Base-by-base conservation (phyloP, 2,113 vertebrate species). In the Bubo scandiacus region DNA sequence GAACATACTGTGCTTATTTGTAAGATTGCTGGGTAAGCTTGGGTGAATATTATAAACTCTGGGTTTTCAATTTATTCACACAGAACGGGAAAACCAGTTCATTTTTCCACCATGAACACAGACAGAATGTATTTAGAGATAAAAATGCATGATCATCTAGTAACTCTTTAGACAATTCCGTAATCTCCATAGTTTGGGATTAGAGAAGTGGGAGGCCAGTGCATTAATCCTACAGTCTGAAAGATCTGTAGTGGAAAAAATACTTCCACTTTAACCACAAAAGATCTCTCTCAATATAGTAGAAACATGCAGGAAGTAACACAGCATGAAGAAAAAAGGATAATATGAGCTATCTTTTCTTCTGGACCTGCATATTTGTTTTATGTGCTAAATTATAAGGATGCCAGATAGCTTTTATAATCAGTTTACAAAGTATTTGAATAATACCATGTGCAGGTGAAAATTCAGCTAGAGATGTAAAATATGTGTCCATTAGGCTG, bases 401-500 rank as follows among this genome's bases (percentile, higher is more conserved):
- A 83, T 70, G 49, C 9, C 57, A 71, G 83, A 94, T 21, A 83
- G 63, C 47, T 65, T 73, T 54, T 84, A 68, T 79, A 91, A 95
- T 55, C 22, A 55, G n/a, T 63, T 89, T 58, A 47, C 5, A 43
- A 71, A 52, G 12, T 58, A 70, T 75, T 75, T 91, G 59, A 49
- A 61, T 49, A 68, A 96, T 61, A 81, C 49, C 45, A 72, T 4
- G 15, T 26, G 42, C 68, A 87, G 74, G 62, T 52, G 36, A 94
- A 96, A 94, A 89, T 40, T 74, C 82, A 91, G 57, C 57, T n/a
- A 70, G 34, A 58, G 13, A 81, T 71, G 70, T 88, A 90, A 96
- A 96, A 82, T 75, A 75, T 13, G 38, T 79, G 75, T 88, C 81
- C 91, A 82, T 95, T 89, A 97, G 70, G 59, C 4, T 18, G 47